Percentiles rank a stretch among this genome's conserved stretches.
Evolutionary conservation across 2,797 vertebrate genomes (phyloP).

Genomic region (Mastacembelus armatus): DNA sequence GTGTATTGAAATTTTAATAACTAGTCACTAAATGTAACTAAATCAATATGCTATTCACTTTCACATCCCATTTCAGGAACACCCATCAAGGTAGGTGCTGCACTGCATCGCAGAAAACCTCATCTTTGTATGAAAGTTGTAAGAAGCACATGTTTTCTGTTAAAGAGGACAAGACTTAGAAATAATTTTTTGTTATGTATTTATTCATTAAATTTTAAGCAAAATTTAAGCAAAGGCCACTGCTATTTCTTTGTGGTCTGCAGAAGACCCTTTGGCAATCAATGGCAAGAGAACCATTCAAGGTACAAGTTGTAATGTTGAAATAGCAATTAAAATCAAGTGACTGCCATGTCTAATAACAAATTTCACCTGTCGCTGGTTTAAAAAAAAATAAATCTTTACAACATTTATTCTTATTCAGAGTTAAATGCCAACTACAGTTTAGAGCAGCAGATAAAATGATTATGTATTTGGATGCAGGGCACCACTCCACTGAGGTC

Average conservation of each 20-base stretch:
- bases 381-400: no score
- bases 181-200: no score
- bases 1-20: constrained; percentile 35
- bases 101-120: neutral
- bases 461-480: constrained; percentile 19
- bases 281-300: neutral
- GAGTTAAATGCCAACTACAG: no score
- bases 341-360: neutral
- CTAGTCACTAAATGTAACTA: no score
- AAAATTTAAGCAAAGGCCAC: no score
- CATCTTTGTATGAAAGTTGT: neutral
- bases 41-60: constrained; percentile 44
- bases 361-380: neutral
- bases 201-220: no score
- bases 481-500: constrained; percentile 15
- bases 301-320: neutral
- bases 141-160: neutral
- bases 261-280: constrained; percentile 7
- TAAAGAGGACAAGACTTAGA: neutral
- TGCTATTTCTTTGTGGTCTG: neutral
- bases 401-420: no score
- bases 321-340: neutral
- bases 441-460: constrained; percentile 28
- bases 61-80: constrained; percentile 31
- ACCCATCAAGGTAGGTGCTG: constrained; percentile 1